Evolutionary conservation across 2,888 invertebrate species (phyloP).

Genomic region (Latheticus oryzae): DNA sequence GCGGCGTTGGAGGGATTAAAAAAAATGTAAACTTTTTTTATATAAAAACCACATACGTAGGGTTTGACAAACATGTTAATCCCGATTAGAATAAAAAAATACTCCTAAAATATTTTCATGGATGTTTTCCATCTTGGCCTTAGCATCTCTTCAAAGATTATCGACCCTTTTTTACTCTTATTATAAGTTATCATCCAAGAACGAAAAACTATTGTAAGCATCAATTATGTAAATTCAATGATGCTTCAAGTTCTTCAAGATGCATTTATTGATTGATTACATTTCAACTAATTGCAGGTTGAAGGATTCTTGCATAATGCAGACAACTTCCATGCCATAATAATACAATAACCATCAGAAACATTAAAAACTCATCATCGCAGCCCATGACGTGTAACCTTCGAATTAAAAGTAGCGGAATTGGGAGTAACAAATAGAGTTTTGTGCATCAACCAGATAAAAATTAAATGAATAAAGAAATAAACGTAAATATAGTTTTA

Average conservation of each 20-base stretch:
- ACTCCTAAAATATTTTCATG: too few species aligned
- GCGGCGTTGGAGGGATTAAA: too few species aligned
- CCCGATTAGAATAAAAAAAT: too few species aligned
- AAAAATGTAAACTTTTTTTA: too few species aligned
- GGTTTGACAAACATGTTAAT: too few species aligned
- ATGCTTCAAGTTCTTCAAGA: neutral
- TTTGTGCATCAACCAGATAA: neutral
- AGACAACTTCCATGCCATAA: constrained; percentile 27
- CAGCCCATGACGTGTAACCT: constrained; percentile 9
- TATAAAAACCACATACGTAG: too few species aligned
- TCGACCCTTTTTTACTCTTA: too few species aligned
- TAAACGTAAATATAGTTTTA: neutral
- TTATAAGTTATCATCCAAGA: constrained; percentile 1
- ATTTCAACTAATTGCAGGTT: constrained; percentile 14
- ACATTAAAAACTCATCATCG: constrained; percentile 25
- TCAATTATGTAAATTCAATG: neutral
- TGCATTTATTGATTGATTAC: constrained; percentile 10
- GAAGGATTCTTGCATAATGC: constrained; percentile 7
- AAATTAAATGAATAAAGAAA: neutral
- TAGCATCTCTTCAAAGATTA: too few species aligned
- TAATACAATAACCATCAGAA: constrained; percentile 16
- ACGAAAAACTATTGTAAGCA: constrained; percentile 2
- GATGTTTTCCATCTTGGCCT: too few species aligned
- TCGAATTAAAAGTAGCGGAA: constrained; percentile 15
- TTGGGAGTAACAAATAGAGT: neutral